A percentile compares a stretch with the other conserved stretches of the same genome.
phyloP scores from a whole-genome alignment of 2,797 vertebrate genomes.

The Gymnodraco acuticeps region DNA sequence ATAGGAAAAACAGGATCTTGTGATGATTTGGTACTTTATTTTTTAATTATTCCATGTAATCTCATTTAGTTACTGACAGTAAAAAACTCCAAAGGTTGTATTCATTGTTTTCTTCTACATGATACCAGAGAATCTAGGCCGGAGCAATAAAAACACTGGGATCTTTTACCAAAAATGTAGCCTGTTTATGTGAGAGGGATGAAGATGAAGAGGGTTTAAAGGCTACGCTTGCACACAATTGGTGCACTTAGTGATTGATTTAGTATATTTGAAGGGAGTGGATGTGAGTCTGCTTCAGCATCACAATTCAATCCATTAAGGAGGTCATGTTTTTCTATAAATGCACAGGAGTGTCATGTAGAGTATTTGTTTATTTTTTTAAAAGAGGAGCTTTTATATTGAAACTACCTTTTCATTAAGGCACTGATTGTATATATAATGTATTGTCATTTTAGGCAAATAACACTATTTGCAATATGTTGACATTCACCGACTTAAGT shows the following conservation, averaged over 20 bases:
- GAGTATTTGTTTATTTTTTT: neutral
- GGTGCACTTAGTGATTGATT: constrained; percentile 24
- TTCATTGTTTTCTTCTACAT: neutral
- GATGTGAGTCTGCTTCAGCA: neutral
- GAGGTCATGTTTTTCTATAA: neutral
- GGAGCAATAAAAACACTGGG: neutral
- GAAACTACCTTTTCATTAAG: neutral
- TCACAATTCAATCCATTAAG: constrained; percentile 6
- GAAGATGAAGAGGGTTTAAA: constrained; percentile 33
- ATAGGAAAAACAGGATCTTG: neutral
- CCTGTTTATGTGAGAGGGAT: constrained; percentile 23
- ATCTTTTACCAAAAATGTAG: constrained; percentile 42
- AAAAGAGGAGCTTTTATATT: too few species aligned
- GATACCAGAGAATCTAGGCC: neutral
- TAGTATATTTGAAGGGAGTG: constrained; percentile 18
- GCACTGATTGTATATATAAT: neutral
- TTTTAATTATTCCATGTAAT: neutral
- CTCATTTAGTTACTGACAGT: neutral
- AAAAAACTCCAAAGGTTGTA: neutral
- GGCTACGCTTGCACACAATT: constrained; percentile 9
- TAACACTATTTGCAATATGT: neutral
- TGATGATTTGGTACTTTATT: constrained; percentile 11
- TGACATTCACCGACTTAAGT: constrained; percentile 1
- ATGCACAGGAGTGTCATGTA: neutral
- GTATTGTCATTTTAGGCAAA: neutral